Base-by-base conservation (phyloP, 2,113 vertebrate species). In the Calypte anna region DNA sequence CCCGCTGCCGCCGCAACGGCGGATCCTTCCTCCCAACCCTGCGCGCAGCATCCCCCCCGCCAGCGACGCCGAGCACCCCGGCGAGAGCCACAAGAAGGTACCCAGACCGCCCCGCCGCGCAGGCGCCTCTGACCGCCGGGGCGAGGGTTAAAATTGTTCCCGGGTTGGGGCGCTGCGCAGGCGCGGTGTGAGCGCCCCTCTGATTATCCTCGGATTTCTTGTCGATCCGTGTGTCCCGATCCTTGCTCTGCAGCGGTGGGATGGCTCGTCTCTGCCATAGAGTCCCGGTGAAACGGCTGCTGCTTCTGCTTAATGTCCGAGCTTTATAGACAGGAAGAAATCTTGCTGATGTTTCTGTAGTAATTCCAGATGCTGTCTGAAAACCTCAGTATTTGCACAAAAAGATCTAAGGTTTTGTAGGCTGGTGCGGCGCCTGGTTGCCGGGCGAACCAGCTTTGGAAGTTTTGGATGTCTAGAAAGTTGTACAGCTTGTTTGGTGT, bases 31-130 rank as follows among this genome's bases (percentile, higher is more conserved):
- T 7, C 44, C 38, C 61, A 94, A n/a, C 38, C 11, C 63, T 5
- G 20, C 61, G 5, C 40, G 53, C 79, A 92, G 77, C 97, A 97
- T 97, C 89, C 18, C 64, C 14, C 30, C 18, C 19, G 20, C 51
- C 19, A 33, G 33, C 33, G 6, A n/a, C 31, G 2, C 68, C 11
- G 3, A 9, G 40, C 31, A 2, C 30, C 43, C 3, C 13, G 7
- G 4, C 33, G 1, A 24, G 4, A 28, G 5, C 2, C 40, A 24
- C 11, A 7, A 28, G 28, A 91, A 59, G 4, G 23, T 16, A 22
- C 30, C 10, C 61, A 3, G 1, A 3, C 1, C 0, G 0, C 16
- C 3, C 0, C n/a, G n/a, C 5, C 0, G 17, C 91, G 86, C 93
- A 82, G 1, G 75, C 86, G 53, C 78, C 2, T 12, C 9, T 40